phyloP scores from a whole-genome alignment of 2,113 vertebrate genomes.

The Dasypus novemcinctus region DNA sequence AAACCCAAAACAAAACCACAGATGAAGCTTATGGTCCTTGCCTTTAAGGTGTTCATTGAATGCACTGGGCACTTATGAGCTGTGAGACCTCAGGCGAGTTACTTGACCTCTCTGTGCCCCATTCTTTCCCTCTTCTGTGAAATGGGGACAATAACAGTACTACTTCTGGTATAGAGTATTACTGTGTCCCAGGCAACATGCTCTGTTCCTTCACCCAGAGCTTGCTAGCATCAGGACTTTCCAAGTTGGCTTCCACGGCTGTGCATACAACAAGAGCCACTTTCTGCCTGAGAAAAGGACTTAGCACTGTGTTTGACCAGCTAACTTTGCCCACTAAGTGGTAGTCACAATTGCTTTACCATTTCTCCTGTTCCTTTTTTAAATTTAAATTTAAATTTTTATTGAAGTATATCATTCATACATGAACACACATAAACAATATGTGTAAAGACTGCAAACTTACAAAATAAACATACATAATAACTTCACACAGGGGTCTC shows the following conservation, averaged over 20 bases:
- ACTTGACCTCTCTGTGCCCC: neutral
- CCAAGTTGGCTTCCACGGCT: neutral
- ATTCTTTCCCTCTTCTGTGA: neutral
- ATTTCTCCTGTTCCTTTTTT: neutral
- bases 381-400: too few relatives aligned
- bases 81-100: neutral
- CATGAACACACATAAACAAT: too few relatives aligned
- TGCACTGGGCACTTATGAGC: neutral
- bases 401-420: too few relatives aligned
- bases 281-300: neutral
- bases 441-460: too few relatives aligned
- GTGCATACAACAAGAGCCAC: accelerated
- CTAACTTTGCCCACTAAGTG: neutral
- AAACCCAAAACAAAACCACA: neutral
- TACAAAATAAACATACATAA: too few relatives aligned
- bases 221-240: neutral
- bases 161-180: neutral
- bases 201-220: too few relatives aligned
- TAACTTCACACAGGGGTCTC: too few relatives aligned
- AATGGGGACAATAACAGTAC: neutral
- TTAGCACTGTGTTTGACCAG: accelerated
- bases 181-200: neutral
- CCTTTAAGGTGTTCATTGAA: neutral
- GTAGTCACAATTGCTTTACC: accelerated
- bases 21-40: neutral